Conservation (phyloP, 2,113 vertebrate species). For the Clarias batrachus region DNA sequence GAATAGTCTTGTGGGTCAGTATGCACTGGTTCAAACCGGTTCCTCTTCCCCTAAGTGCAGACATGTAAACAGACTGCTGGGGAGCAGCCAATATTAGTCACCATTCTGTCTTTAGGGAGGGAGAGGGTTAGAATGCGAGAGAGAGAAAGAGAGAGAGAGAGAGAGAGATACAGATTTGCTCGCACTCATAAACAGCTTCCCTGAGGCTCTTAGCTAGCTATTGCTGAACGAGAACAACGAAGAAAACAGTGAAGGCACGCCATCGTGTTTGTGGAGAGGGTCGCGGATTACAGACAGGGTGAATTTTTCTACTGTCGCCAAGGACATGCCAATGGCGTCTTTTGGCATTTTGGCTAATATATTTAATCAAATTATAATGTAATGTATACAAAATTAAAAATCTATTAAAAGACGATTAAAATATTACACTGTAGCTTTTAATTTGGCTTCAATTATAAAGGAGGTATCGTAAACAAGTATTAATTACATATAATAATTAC, state of each 20-base stretch:
- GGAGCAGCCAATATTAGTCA: slow-evolving; percentile 56
- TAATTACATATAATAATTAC: too few relatives aligned
- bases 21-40: slow-evolving; percentile 73
- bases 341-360: background rate
- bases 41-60: slow-evolving; percentile 57
- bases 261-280: background rate
- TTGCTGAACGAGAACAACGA: slow-evolving; percentile 12
- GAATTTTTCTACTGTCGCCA: background rate
- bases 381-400: too few relatives aligned
- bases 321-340: background rate
- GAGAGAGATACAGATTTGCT: slow-evolving; percentile 23
- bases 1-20: slow-evolving; percentile 59
- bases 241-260: slow-evolving; percentile 23
- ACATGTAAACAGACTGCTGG: slow-evolving; percentile 62
- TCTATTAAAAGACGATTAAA: background rate
- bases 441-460: background rate
- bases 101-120: slow-evolving; percentile 47
- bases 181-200: slow-evolving; percentile 48
- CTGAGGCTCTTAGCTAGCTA: slow-evolving; percentile 27
- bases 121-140: slow-evolving; percentile 20
- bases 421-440: background rate
- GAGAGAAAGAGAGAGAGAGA: slow-evolving; percentile 13
- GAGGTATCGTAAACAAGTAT: background rate
- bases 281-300: background rate
- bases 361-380: too few relatives aligned